Evolutionary conservation across 2,888 invertebrate genomes (phyloP).

Genomic region (Iphiclides podalirius): DNA sequence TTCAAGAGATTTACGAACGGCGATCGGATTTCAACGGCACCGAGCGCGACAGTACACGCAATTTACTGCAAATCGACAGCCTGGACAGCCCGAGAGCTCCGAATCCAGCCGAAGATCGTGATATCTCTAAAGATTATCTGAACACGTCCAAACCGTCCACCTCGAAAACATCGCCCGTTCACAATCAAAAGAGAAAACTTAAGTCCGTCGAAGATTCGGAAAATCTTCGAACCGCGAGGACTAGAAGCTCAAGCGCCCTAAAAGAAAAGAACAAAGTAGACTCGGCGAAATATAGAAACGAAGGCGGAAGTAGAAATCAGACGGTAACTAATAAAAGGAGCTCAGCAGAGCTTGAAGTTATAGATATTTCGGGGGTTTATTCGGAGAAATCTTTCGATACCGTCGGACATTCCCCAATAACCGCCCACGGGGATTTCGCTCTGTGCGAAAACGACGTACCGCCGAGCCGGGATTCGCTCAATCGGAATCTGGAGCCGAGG

Average conservation of each 20-base stretch:
- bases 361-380: conserved; percentile 19
- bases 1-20: conserved; percentile 45
- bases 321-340: not conserved
- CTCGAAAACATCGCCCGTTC: not conserved
- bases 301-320: not conserved
- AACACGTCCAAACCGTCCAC: no score
- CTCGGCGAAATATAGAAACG: not conserved
- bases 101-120: not conserved
- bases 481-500: conserved; percentile 39
- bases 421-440: conserved; percentile 50
- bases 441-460: conserved; percentile 41
- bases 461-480: conserved; percentile 39
- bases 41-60: conserved; percentile 49
- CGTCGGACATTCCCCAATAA: conserved; percentile 47
- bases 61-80: conserved; percentile 37
- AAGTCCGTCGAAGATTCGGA: not conserved
- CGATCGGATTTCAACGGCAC: conserved; percentile 35
- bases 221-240: not conserved
- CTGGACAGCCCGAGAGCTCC: not conserved
- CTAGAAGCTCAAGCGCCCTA: not conserved
- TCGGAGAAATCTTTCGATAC: conserved; percentile 50
- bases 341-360: not conserved
- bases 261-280: not conserved
- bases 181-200: not conserved
- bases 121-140: not conserved